Evolutionary conservation across 2,113 vertebrate genomes (phyloP).

Genomic region (Otocyon megalotis): DNA sequence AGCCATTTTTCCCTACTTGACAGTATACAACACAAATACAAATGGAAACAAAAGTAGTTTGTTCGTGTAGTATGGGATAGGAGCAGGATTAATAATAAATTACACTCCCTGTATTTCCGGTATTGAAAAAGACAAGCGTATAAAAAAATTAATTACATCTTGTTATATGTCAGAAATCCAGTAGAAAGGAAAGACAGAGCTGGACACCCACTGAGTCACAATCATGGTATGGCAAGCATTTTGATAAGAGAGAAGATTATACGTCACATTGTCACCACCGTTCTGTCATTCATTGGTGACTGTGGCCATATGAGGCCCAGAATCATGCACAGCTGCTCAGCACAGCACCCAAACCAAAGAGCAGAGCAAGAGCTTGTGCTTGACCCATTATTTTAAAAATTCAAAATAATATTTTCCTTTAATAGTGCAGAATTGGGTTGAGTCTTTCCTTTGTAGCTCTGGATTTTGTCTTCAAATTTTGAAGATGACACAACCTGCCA

Average conservation of each 20-base stretch:
- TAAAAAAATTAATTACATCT: constrained; percentile 84
- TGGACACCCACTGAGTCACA: constrained; percentile 83
- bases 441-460: constrained; percentile 27
- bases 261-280: constrained; percentile 79
- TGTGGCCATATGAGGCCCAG: constrained; percentile 82
- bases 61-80: constrained; percentile 67
- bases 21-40: constrained; percentile 58
- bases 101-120: constrained; percentile 77
- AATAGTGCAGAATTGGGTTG: background rate
- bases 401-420: constrained; percentile 61
- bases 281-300: constrained; percentile 86
- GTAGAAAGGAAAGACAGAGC: constrained; percentile 75
- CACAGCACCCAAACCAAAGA: constrained; percentile 62
- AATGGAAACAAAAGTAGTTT: constrained; percentile 75
- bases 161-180: constrained; percentile 82
- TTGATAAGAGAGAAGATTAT: constrained; percentile 74
- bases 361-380: constrained; percentile 24
- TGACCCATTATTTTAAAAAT: constrained; percentile 48
- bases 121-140: constrained; percentile 79
- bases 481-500: background rate
- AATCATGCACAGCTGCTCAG: constrained; percentile 82
- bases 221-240: constrained; percentile 78
- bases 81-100: constrained; percentile 74
- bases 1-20: constrained; percentile 67
- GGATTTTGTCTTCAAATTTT: constrained; percentile 46